phyloP scores from a whole-genome alignment of 2,888 invertebrate species.

The Tiphia femorata region DNA sequence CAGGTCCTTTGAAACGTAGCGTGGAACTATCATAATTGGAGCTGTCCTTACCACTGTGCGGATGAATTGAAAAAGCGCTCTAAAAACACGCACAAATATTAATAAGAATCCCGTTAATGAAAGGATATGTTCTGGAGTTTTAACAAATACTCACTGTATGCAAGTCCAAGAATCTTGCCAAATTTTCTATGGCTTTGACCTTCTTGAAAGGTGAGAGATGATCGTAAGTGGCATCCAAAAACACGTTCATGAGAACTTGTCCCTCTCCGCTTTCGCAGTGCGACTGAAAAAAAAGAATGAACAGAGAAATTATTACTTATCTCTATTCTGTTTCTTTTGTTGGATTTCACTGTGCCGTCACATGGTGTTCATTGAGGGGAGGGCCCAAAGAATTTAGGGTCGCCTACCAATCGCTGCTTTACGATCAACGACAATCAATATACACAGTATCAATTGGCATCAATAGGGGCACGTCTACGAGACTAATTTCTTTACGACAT shows the following conservation, averaged over 20 bases:
- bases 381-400: conserved; percentile 25
- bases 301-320: not conserved
- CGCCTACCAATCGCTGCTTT: not conserved
- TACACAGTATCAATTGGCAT: conserved; percentile 52
- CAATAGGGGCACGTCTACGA: conserved; percentile 47
- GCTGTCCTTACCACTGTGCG: conserved; percentile 67
- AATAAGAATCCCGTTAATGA: no score
- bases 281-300: conserved; percentile 54
- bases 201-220: conserved; percentile 76
- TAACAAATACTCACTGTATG: conserved; percentile 71
- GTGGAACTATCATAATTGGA: conserved; percentile 60
- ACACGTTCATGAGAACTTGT: conserved; percentile 75
- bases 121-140: not conserved
- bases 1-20: conserved; percentile 71
- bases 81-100: no score
- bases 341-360: no score
- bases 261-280: conserved; percentile 69
- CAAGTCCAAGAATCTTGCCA: conserved; percentile 79
- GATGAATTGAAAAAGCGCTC: conserved; percentile 72
- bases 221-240: conserved; percentile 78
- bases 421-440: conserved; percentile 2
- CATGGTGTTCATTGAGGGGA: conserved; percentile 3
- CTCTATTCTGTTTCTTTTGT: no score
- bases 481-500: conserved; percentile 52
- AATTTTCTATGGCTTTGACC: conserved; percentile 78